Percentiles rank a stretch among this genome's conserved stretches.
phyloP scores from a whole-genome alignment of 2,797 vertebrate species.

The Diplodus sargus region DNA sequence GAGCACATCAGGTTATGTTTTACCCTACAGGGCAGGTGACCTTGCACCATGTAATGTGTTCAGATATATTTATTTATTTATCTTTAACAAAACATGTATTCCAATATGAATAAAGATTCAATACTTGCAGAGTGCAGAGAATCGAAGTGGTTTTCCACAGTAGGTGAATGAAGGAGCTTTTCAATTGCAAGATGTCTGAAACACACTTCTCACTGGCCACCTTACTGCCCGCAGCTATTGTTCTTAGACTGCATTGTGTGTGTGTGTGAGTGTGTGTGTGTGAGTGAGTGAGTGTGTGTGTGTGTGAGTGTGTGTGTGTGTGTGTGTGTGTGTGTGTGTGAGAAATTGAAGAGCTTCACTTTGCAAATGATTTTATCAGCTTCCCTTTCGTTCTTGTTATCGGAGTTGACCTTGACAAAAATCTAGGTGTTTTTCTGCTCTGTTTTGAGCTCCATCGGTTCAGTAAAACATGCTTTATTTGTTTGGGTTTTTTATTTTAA shows the following conservation, averaged over 20 bases:
- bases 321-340: not conserved
- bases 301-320: not conserved
- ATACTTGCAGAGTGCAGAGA: constrained; percentile 21
- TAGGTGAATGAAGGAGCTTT: constrained; percentile 25
- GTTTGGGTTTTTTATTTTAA: not conserved
- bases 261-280: constrained; percentile 3
- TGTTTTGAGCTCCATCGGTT: constrained; percentile 10
- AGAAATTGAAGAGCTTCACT: constrained; percentile 30
- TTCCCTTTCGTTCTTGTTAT: constrained; percentile 21
- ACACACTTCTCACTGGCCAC: constrained; percentile 40
- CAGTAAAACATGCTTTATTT: not conserved
- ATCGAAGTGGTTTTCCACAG: constrained; percentile 1
- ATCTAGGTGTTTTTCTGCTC: constrained; percentile 3
- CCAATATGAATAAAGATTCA: constrained; percentile 9
- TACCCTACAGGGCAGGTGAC: not conserved
- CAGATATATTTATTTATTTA: not conserved
- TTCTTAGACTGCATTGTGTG: constrained; percentile 26
- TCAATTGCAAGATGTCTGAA: constrained; percentile 42
- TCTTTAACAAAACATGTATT: not conserved
- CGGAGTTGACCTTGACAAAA: constrained; percentile 48
- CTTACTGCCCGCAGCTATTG: constrained; percentile 38
- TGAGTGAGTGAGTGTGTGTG: not conserved
- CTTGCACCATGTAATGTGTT: not conserved
- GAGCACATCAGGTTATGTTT: not conserved
- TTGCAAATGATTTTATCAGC: constrained; percentile 49